phyloP scores from a whole-genome alignment of 1,140 invertebrate species.

The Apis dorsata region DNA sequence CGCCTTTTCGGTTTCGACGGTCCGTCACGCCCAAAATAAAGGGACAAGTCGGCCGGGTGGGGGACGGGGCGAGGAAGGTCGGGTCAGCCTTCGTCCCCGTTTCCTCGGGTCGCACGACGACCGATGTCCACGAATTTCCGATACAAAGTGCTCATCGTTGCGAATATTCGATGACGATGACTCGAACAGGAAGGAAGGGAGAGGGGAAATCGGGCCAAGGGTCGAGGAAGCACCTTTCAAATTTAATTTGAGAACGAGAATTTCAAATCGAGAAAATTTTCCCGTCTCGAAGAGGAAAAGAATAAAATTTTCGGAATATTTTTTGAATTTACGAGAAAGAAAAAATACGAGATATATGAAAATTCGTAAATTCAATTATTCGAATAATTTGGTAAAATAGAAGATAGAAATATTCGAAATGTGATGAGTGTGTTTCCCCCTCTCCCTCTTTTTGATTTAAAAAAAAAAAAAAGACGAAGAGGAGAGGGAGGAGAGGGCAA shows the following conservation, averaged over 20 bases:
- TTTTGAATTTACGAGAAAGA: no score
- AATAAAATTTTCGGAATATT: no score
- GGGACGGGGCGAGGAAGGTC: slow-evolving; percentile 17
- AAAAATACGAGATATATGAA: no score
- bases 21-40: slow-evolving; percentile 63
- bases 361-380: no score
- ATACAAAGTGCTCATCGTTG: slow-evolving; percentile 47
- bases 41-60: slow-evolving; percentile 30
- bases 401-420: no score
- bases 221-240: neutral
- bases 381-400: no score
- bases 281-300: no score
- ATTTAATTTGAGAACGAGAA: neutral
- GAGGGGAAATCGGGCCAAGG: slow-evolving; percentile 51
- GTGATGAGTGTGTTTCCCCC: no score
- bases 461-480: neutral
- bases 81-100: slow-evolving; percentile 26
- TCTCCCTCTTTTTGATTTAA: no score
- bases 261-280: neutral
- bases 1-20: neutral
- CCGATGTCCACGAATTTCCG: slow-evolving; percentile 29
- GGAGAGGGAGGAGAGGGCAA: neutral
- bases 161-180: slow-evolving; percentile 57
- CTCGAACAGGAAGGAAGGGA: slow-evolving; percentile 32
- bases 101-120: slow-evolving; percentile 35